A percentile compares a stretch with the other conserved stretches of the same genome.
Conservation (phyloP, 2,113 vertebrate genomes). For the Polypterus bichir region DNA sequence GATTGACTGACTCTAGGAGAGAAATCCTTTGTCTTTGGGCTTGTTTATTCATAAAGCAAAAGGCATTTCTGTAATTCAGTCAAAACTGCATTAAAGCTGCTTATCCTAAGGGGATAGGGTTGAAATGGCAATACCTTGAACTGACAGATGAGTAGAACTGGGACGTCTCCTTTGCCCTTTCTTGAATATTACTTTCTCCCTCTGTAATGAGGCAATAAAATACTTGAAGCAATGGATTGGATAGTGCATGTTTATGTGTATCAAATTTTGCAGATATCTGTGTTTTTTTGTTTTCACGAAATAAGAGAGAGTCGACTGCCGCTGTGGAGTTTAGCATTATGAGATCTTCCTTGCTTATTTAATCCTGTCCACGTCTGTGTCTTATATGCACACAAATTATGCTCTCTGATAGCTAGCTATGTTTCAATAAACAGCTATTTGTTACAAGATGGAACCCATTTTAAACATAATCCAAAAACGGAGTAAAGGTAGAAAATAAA, state of each 20-base stretch:
- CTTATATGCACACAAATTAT: too few species aligned
- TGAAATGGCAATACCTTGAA: constrained; percentile 3
- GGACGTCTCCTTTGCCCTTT: constrained; percentile 4
- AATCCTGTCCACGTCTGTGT: too few species aligned
- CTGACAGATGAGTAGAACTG: constrained; percentile 5
- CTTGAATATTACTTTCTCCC: constrained; percentile 2
- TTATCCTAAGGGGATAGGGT: background rate
- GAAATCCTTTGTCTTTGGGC: background rate
- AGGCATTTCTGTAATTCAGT: constrained; percentile 3
- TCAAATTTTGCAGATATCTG: constrained; percentile 2
- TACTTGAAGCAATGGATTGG: background rate
- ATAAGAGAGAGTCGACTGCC: background rate
- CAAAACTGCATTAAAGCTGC: constrained; percentile 2
- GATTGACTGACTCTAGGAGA: background rate
- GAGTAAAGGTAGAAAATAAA: too few species aligned
- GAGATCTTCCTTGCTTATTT: too few species aligned
- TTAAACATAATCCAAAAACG: too few species aligned
- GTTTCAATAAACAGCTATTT: too few species aligned
- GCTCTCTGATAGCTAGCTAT: too few species aligned
- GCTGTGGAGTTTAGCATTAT: too few species aligned
- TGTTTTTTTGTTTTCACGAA: background rate
- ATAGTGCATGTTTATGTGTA: background rate
- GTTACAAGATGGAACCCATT: too few species aligned
- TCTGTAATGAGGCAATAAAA: background rate
- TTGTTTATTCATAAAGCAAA: constrained; percentile 1